These are phyloP conservation scores for Chloroceryle aenea DNA, from an alignment of 2,113 vertebrate species.

Conservation along the genomic window DNA sequence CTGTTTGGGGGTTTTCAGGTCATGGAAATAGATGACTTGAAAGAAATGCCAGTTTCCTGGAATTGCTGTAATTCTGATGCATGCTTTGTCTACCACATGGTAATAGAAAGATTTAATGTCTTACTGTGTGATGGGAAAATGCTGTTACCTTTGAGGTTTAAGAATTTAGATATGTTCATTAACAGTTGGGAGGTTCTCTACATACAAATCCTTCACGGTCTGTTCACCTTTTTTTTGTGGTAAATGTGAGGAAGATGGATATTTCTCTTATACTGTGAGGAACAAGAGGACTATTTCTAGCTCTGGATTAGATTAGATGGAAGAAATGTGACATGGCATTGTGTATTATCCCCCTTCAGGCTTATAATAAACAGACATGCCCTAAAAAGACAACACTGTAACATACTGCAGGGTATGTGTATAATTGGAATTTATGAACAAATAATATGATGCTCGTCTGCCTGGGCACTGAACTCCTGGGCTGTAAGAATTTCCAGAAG, in stretches of 20 bases:
- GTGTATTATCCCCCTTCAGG: not conserved
- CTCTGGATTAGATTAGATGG: not conserved
- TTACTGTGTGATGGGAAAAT: not conserved
- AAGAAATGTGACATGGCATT: not conserved
- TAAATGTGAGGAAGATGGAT: not conserved
- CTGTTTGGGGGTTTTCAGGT: not conserved
- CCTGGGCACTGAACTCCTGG: fast-evolving
- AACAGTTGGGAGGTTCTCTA: not conserved
- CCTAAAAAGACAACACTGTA: not conserved
- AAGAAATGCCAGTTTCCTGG: not conserved
- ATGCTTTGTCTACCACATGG: not conserved
- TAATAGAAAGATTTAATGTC: not conserved
- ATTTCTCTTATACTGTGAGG: not conserved
- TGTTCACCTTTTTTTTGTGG: not conserved
- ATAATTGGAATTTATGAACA: not conserved
- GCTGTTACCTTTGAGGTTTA: not conserved
- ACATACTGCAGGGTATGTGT: not conserved
- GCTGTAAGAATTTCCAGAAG: not conserved
- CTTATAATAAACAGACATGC: not conserved
- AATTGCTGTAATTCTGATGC: not conserved
- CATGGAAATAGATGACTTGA: not conserved
- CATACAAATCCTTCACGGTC: not conserved
- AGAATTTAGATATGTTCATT: not conserved
- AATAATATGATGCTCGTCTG: not conserved
- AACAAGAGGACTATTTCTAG: not conserved